Base-by-base conservation (phyloP, 1,140 invertebrate genomes). In the Drosophila orena region DNA sequence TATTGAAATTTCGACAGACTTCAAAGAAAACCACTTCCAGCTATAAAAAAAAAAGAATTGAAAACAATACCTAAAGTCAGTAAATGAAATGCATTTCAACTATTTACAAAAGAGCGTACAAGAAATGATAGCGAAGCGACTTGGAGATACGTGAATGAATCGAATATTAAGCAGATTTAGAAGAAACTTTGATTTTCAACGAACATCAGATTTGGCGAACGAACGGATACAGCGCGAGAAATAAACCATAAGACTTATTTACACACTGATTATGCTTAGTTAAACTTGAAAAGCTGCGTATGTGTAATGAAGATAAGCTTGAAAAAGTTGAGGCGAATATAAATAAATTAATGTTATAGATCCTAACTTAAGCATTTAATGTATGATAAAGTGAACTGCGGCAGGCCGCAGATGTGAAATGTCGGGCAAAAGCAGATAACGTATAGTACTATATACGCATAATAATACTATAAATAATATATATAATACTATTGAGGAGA, bases 191-290 rank as follows among this genome's bases (percentile, higher is more conserved):
- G 43, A 58, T 80, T 84, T 84, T 77, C 55, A 70, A 83, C 65
- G 59, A 79, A 81, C 59, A 58, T 34, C 30, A 12, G 43, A 34
- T 58, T 46, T 24, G 17, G 46, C 46, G 17, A 46, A 11, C 71
- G 40, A 75, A 20, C 15, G 70, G 61, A 73, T 24, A 66, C 43
- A 52, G 43, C 37, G 69, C 49, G 58, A 65, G 43, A 52, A 62
- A 79, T 83, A 81, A 84, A 65, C 81, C 52, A 88, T 80, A 89
- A 89, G 84, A 89, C 84, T 89, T 89, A 89, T 89, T 89, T 89
- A 89, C 77, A 89, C 77, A 89, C 84, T 80, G 73, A 89, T 89
- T 89, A 89, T 89, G 85, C 80, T 89, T 89, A 89, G 79, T 89
- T 90, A 38, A 58, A 88, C 84, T 83, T 88, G 65, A 71, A 81